A percentile compares a stretch with the other conserved stretches of the same genome.
These are phyloP conservation scores for Drosophila nr. perissopoda DNA, from an alignment of 2,888 invertebrate genomes.

Conservation along the genomic window DNA sequence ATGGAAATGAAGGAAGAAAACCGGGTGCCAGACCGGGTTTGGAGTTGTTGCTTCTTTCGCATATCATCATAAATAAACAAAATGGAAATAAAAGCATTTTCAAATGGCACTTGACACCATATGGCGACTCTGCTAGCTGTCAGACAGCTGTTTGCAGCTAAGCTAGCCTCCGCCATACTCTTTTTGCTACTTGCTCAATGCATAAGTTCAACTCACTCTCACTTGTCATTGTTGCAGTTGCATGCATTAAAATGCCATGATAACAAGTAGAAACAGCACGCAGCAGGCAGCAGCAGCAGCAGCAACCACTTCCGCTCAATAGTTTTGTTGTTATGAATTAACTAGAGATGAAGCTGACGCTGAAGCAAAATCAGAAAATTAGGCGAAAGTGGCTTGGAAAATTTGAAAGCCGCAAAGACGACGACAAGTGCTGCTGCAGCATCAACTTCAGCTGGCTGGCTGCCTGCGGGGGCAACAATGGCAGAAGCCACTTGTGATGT, in stretches of 20 bases:
- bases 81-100: conserved; percentile 74
- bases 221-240: conserved; percentile 65
- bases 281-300: conserved; percentile 23
- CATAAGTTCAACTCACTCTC: conserved; percentile 6
- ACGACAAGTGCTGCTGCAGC: conserved; percentile 49
- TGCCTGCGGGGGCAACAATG: conserved; percentile 23
- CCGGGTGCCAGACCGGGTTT: neutral
- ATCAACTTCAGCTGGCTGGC: conserved; percentile 31
- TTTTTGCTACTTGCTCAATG: neutral
- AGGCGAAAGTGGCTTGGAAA: conserved; percentile 75
- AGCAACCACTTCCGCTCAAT: conserved; percentile 56
- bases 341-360: conserved; percentile 31
- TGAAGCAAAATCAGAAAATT: conserved; percentile 63
- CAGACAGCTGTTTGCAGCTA: conserved; percentile 34
- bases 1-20: conserved; percentile 12
- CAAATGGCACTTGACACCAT: conserved; percentile 80
- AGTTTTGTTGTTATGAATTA: conserved; percentile 71
- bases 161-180: neutral
- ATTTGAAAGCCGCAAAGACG: conserved; percentile 75
- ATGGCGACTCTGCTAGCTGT: conserved; percentile 57
- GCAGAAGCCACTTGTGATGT: conserved; percentile 66
- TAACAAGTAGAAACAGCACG: conserved; percentile 52
- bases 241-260: conserved; percentile 80
- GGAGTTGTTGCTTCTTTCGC: conserved; percentile 11
- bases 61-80: conserved; percentile 70